These are phyloP conservation scores for Heliconius congener DNA, from an alignment of 1,140 invertebrate genomes.

Conservation along the genomic window DNA sequence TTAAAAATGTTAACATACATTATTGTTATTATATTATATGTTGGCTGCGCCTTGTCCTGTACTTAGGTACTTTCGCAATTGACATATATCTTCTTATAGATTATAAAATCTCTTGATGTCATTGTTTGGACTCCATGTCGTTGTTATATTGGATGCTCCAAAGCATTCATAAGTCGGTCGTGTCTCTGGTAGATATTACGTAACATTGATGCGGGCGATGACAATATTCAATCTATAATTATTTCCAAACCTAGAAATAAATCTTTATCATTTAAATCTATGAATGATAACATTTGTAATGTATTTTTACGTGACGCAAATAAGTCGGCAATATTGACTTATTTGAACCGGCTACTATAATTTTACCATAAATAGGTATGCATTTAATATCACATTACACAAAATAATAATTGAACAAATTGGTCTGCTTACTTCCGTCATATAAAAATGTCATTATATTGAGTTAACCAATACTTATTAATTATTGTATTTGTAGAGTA, in stretches of 20 bases:
- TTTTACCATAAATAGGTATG: too few species aligned
- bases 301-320: not conserved
- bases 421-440: not conserved
- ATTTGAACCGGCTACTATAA: too few species aligned
- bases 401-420: too few species aligned
- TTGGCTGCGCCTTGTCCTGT: not conserved
- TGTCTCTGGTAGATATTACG: not conserved
- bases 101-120: not conserved
- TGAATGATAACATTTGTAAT: not conserved
- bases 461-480: constrained; percentile 2
- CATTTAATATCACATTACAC: too few species aligned
- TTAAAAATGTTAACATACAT: too few species aligned
- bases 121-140: not conserved
- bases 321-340: not conserved
- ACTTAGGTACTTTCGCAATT: not conserved
- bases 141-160: not conserved
- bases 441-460: not conserved
- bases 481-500: not conserved
- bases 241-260: not conserved
- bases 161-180: not conserved
- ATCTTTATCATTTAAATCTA: not conserved
- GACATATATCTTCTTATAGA: not conserved
- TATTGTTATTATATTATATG: too few species aligned
- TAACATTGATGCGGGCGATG: not conserved
- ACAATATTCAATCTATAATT: not conserved